Evolutionary conservation across 2,888 invertebrate species (phyloP).

Genomic region (Andricus quercusramuli): DNA sequence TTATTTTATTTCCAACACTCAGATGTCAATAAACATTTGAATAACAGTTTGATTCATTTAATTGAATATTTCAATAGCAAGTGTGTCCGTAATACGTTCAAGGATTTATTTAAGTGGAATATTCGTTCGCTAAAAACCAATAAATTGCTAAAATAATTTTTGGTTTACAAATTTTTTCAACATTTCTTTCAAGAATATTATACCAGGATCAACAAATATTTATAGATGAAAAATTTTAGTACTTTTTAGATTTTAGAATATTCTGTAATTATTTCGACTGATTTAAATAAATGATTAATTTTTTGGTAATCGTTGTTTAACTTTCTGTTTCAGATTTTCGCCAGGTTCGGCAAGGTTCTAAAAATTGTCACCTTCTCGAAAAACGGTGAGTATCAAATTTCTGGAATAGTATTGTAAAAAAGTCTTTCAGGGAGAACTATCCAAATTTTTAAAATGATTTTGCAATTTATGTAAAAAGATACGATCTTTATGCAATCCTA

Average conservation of each 20-base stretch:
- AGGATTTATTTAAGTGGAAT: neutral
- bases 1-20: neutral
- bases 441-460: too few relatives aligned
- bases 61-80: neutral
- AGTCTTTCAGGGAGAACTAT: neutral
- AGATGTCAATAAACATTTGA: conserved; percentile 3
- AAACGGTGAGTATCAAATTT: conserved; percentile 92
- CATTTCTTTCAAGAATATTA: too few relatives aligned
- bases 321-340: conserved; percentile 91
- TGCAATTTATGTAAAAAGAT: too few relatives aligned
- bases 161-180: too few relatives aligned
- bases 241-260: too few relatives aligned
- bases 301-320: conserved; percentile 32
- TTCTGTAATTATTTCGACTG: neutral
- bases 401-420: neutral
- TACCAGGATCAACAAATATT: too few relatives aligned
- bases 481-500: too few relatives aligned
- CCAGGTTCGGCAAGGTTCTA: conserved; percentile 98
- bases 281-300: neutral
- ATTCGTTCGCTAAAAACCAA: neutral
- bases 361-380: conserved; percentile 99
- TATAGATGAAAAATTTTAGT: too few relatives aligned
- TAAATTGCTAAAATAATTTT: too few relatives aligned
- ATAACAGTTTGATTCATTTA: neutral
- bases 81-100: neutral